Base-by-base conservation (phyloP, 2,113 vertebrate genomes). In the Oryzias melastigma region DNA sequence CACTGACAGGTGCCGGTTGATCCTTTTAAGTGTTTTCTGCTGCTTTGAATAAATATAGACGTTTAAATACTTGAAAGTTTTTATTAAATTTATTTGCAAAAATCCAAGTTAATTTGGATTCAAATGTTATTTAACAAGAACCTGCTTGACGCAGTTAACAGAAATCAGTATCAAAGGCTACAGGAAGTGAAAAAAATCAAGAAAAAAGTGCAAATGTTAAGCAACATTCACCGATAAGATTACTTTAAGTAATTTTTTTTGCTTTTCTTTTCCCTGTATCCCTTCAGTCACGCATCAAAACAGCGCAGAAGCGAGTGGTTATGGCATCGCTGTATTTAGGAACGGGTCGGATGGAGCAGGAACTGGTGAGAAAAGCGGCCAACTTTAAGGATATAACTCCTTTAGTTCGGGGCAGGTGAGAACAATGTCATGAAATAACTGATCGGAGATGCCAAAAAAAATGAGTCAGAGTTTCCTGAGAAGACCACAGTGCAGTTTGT, bases 291-390 rank as follows among this genome's bases (percentile, higher is more conserved):
- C 93, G 94, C 50, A 95, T 98, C 80, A 94, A 89, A 84, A 85
- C 84, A 0, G 95, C 96, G n/a, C 92, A 89, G 87, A 90, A 83
- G 74, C 89, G 97, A n/a, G 94, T 98, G 17, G 94, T 97, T 81
- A 93, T 98, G 94, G 96, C 97, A 5, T 99, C 97, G 0, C 86
- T 99, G 0, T 99, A 99, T 84, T 90, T 99, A 77, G 96, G 97
- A 53, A 96, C 94, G 0, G 96, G 97, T 42, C 90, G 91, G 16
- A 84, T 97, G 56, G 96, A 99, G 41, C 95, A 96, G 87, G 95
- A 98, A 47, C 91, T 99, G 93, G 97, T 98, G 87, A 89, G 89
- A 57, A 49, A 42, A 29, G 1, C 8, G 10, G 14, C 48, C 18
- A 54, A 14, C 16, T 27, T 29, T 35, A 4, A 22, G 47, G 41